Base-by-base conservation (phyloP, 1,140 invertebrate genomes). In the Augochlora pura region DNA sequence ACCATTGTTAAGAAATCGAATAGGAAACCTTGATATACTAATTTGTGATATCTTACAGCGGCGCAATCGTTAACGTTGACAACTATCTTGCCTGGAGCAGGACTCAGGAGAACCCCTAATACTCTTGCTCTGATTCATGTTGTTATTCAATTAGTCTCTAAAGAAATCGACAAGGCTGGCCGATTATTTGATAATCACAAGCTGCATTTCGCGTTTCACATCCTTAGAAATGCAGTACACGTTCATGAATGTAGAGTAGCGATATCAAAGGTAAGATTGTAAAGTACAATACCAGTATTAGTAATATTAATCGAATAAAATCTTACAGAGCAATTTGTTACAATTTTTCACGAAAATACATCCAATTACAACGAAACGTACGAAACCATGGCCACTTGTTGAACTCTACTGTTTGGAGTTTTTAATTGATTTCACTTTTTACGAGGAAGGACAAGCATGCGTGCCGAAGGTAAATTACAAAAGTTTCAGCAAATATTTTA, bases 211-310 rank as follows among this genome's bases (percentile, higher is more conserved):
- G 88, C 90, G 49, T 93, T 95, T 81, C 90, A 94, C 52, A 81
- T 94, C 32, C 80, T 94, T 18, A 87, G 91, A 59, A 94, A 95
- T 85, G 88, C 91, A 32, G 92, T 93, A 71, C 90, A 93, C 16
- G 91, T 92, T 25, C 88, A 93, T 10, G 94, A 94, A 77, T 94
- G 94, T 81, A 88, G 94, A 73, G 88, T 93, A 54, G 89, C 93
- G 8, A 90, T 94, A 70, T 88, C 92, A 4, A 95, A 95, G 89
- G 94, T 94, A 91, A 86, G 64, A 49, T 65, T 14, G 25, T 23
- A 42, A 39, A 6, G 9, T 72, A 46, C 0, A 39, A 0, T 23
- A 39, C 10, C 39, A 52, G 1, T 14, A 57, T 32, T 39, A 18
- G 23, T 21, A 63, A 32, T 68, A 49, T 39, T 18, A 23, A 57